Evolutionary conservation across 1,140 invertebrate genomes (phyloP).

Genomic region (Drosophila nikananu): DNA sequence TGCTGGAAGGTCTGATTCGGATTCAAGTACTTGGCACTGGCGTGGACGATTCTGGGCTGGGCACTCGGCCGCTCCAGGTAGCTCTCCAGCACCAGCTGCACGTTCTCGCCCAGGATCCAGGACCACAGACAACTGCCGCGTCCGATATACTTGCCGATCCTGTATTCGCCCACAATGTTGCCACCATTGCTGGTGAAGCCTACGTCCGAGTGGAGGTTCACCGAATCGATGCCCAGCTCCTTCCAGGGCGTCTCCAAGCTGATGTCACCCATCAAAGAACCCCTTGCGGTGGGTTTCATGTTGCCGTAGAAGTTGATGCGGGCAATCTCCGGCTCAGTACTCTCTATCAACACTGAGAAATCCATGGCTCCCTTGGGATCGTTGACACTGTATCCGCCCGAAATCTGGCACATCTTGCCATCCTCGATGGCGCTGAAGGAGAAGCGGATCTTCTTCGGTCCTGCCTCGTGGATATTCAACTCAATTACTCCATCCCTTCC

Average conservation of each 20-base stretch:
- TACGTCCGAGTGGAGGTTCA: conserved; percentile 67
- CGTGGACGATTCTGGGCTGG: conserved; percentile 59
- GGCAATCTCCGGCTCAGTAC: conserved; percentile 69
- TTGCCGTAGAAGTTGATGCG: conserved; percentile 73
- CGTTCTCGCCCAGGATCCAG: conserved; percentile 85
- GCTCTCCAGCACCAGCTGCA: conserved; percentile 83
- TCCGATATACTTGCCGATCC: conserved; percentile 65
- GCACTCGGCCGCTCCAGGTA: conserved; percentile 75
- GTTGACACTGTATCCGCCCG: conserved; percentile 68
- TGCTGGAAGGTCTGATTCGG: conserved; percentile 85
- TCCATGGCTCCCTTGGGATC: conserved; percentile 57
- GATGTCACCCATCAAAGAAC: conserved; percentile 57
- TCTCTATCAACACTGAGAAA: conserved; percentile 73
- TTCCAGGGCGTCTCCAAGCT: conserved; percentile 77
- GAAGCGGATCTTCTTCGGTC: conserved; percentile 64
- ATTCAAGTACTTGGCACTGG: conserved; percentile 86
- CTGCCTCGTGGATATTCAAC: conserved; percentile 62
- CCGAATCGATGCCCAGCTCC: conserved; percentile 70
- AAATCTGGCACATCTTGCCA: conserved; percentile 78
- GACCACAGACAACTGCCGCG: conserved; percentile 73
- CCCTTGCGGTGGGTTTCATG: conserved; percentile 36
- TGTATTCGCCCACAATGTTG: conserved; percentile 63
- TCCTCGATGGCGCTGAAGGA: conserved; percentile 77
- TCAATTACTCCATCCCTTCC: conserved; percentile 75
- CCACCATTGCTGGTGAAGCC: conserved; percentile 39